Percentiles rank a stretch among this genome's conserved stretches.
Conservation (phyloP, 2,797 vertebrate genomes). For the Rhincodon typus region DNA sequence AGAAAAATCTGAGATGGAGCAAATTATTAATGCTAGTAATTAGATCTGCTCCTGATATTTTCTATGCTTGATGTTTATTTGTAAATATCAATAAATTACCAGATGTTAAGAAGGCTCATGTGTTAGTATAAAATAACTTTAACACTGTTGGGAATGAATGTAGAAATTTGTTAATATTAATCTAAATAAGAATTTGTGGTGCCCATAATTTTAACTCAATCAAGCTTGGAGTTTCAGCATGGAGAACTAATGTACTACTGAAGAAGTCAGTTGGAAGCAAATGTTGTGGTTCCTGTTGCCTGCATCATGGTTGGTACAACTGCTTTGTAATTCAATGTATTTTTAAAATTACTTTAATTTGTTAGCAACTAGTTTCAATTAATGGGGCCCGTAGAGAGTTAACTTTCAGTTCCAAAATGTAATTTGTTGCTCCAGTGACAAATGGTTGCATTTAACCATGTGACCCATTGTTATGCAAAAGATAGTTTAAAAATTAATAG, state of each 20-base stretch:
- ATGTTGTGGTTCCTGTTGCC: too few relatives aligned
- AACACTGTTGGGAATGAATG: background rate
- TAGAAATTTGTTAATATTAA: background rate
- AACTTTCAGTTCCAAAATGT: background rate
- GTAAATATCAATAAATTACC: background rate
- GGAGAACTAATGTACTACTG: background rate
- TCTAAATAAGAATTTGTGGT: background rate
- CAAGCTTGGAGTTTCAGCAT: background rate
- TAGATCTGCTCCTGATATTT: background rate
- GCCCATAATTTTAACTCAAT: background rate
- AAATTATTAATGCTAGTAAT: background rate
- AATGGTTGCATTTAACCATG: background rate
- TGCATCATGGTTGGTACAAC: background rate
- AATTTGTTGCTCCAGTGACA: background rate
- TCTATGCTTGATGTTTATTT: background rate
- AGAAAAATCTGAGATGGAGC: background rate
- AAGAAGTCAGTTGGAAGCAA: background rate
- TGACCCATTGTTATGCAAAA: background rate
- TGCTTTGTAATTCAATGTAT: background rate
- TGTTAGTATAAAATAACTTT: background rate
- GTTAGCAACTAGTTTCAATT: constrained; percentile 10
- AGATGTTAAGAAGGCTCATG: background rate
- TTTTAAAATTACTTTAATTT: constrained; percentile 19
- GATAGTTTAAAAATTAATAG: background rate
- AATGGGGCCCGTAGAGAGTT: background rate